Evolutionary conservation across 2,888 invertebrate genomes (phyloP).

Genomic region (Blomia tropicalis): DNA sequence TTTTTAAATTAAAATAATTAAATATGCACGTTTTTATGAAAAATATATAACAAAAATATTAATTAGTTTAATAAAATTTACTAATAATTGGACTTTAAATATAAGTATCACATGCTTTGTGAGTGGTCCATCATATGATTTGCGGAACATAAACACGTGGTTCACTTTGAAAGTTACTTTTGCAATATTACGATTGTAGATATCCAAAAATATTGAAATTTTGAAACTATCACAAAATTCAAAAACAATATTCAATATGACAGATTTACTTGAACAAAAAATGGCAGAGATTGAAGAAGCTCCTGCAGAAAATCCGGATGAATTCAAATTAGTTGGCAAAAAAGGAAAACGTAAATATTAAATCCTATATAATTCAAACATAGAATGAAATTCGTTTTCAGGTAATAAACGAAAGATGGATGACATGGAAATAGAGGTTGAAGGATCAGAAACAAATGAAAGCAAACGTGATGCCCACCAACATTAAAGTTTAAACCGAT

Average conservation of each 20-base stretch:
- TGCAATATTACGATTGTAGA: no score
- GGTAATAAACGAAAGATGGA: slow-evolving; percentile 23
- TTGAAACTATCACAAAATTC: no score
- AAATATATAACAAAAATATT: no score
- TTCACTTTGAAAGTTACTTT: no score
- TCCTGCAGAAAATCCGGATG: not conserved
- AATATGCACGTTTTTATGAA: no score
- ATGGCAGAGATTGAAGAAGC: slow-evolving; percentile 8
- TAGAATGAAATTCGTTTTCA: not conserved
- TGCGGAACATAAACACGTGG: no score
- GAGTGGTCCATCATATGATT: no score
- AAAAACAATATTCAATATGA: slow-evolving; percentile 4
- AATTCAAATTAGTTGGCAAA: not conserved
- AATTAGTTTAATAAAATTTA: no score
- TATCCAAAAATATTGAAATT: no score
- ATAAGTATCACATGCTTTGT: no score
- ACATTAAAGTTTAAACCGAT: slow-evolving; percentile 20
- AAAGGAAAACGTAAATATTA: not conserved
- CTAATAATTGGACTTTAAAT: no score
- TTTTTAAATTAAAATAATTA: no score
- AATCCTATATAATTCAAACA: not conserved
- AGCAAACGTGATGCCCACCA: not conserved
- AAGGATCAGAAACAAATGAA: not conserved
- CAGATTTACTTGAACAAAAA: not conserved
- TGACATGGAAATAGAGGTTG: slow-evolving; percentile 25